Evolutionary conservation across 2,797 vertebrate genomes (phyloP).

Genomic region (Epinephelus malabaricus): DNA sequence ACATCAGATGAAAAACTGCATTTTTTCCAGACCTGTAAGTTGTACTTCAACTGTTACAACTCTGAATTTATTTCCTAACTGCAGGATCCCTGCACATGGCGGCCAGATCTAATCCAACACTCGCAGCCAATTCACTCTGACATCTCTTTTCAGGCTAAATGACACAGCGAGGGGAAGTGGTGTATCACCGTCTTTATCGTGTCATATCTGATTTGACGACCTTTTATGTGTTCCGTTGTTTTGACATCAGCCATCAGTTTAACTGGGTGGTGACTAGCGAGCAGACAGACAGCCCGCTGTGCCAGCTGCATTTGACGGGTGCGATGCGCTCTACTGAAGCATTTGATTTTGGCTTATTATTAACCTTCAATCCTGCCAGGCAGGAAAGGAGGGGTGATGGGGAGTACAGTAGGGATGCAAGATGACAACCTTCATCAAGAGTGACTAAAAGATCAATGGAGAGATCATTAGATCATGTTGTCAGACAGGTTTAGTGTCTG

Average conservation of each 20-base stretch:
- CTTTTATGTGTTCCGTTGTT: conserved; percentile 41
- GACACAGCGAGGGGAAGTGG: conserved; percentile 27
- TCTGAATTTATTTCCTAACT: neutral
- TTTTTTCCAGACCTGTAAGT: neutral
- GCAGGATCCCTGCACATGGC: neutral
- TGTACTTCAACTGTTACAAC: neutral
- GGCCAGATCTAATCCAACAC: conserved; percentile 8
- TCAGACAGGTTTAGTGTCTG: neutral
- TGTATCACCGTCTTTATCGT: conserved; percentile 49
- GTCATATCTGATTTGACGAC: conserved; percentile 60
- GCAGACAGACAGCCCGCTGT: conserved; percentile 37
- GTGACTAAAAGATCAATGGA: conserved; percentile 35
- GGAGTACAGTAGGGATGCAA: conserved; percentile 46
- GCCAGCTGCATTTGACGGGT: conserved; percentile 39
- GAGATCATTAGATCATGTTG: conserved; percentile 5
- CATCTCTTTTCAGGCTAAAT: conserved; percentile 33
- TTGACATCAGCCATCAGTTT: conserved; percentile 51
- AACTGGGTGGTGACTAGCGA: conserved; percentile 34
- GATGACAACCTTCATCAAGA: conserved; percentile 63
- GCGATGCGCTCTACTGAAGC: conserved; percentile 62
- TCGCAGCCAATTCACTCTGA: conserved; percentile 25
- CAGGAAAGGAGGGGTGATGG: neutral
- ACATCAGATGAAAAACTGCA: neutral
- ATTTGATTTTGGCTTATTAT: conserved; percentile 66
- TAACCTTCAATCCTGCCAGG: conserved; percentile 49